These are phyloP conservation scores for Aphyosemion australe DNA, from an alignment of 2,113 vertebrate species.

Conservation along the genomic window DNA sequence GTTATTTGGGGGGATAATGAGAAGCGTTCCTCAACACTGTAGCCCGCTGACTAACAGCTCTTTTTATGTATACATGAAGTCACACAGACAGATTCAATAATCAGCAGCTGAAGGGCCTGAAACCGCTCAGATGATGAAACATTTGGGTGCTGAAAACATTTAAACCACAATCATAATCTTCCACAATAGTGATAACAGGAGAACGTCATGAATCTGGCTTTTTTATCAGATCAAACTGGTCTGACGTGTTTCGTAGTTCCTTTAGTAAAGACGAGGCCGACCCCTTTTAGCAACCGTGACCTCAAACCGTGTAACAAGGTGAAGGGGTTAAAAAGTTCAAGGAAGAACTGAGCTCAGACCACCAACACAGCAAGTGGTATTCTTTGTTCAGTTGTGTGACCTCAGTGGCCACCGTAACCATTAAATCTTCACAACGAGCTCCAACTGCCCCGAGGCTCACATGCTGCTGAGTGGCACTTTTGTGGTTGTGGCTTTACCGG, in stretches of 20 bases:
- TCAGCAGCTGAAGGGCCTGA: slow-evolving; percentile 23
- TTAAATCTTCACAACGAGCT: slow-evolving; percentile 42
- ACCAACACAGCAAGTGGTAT: slow-evolving; percentile 23
- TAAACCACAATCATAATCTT: slow-evolving; percentile 29
- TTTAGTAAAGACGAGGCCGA: background rate
- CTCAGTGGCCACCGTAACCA: slow-evolving; percentile 36
- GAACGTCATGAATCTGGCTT: slow-evolving; percentile 8
- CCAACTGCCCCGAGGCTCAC: slow-evolving; percentile 47
- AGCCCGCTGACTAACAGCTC: slow-evolving; percentile 36
- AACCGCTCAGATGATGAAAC: slow-evolving; percentile 16
- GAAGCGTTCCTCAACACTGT: slow-evolving; percentile 52
- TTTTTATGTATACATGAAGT: slow-evolving; percentile 51
- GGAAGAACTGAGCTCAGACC: slow-evolving; percentile 24
- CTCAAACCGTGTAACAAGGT: slow-evolving; percentile 6
- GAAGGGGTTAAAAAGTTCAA: slow-evolving; percentile 24
- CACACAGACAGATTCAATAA: slow-evolving; percentile 16
- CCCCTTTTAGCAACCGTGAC: slow-evolving; percentile 1
- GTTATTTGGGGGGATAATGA: slow-evolving; percentile 62
- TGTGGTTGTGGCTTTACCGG: slow-evolving; percentile 58
- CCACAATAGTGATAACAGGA: slow-evolving; percentile 29
- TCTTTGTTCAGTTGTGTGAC: slow-evolving; percentile 49
- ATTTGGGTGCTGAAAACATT: slow-evolving; percentile 20
- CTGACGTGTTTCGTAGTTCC: background rate
- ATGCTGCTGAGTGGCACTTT: slow-evolving; percentile 62
- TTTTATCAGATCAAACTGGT: slow-evolving; percentile 24